Evolutionary conservation across 2,797 vertebrate species (phyloP), one percentile per base, ranked within the genome.

Genomic region (Chaenodraco wilsoni): DNA sequence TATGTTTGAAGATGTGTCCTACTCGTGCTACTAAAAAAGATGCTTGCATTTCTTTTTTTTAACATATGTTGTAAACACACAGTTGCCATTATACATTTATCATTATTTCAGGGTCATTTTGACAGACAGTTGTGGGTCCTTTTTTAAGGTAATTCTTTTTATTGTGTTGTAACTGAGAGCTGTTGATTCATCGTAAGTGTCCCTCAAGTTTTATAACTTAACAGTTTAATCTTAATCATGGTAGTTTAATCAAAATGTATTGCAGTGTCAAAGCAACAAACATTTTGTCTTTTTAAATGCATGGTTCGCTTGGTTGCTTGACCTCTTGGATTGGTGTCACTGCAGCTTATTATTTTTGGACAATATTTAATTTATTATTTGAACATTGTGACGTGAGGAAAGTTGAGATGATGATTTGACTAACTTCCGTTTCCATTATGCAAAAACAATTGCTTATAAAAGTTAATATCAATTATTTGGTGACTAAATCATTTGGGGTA

Each of bases 1-100:
- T 96, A 93, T 63, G 9, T 17, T 12, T 52, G 41, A 21, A 45
- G 12, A 10, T 15, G 3, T 44, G 0, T 62, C 15, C 37, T 45
- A 11, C 3, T 4, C 23, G 6, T 5, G 5, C 2, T 43, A 4
- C 2, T 16, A 27, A 23, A 59, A 48, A 16, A 49, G n/a, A 49
- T 50, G 37, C 21, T 54, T 9, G 15, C 41, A n/a, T 1, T 41
- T 1, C 1, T 17, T 23, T 23, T 3, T 33, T 37, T 37, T 37
- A 37, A 37, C 33, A 37, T 37, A 9, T 44, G 8, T 37, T 56
- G 13, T 12, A 33, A 12, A 31, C 11, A 9, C 5, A 17, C 10
- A 27, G 43, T 1, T 41, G 3, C 1, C 13, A 11, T 16, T 31
- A 37, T 19, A 10, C 12, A 58, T 58, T 3, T 43, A 21, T 59